Conservation (phyloP, 2,888 invertebrate genomes). For the Geophilus truncorum region DNA sequence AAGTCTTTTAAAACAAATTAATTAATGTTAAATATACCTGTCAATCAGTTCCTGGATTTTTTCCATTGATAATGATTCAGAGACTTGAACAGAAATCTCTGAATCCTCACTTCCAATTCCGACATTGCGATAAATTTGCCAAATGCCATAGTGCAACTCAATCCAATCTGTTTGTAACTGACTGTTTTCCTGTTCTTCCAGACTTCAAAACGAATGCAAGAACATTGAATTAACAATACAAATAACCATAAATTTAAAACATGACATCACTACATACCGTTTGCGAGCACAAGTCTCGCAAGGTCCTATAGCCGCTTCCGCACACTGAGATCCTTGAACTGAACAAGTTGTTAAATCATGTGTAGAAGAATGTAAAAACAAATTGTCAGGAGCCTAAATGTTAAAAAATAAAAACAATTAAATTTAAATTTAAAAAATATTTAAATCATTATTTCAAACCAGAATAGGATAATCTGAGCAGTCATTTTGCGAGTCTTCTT, state of each 20-base stretch:
- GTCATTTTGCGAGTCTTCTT: constrained; percentile 33
- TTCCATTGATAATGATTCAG: constrained; percentile 36
- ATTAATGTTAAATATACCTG: constrained; percentile 47
- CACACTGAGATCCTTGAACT: not conserved
- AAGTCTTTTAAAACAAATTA: constrained; percentile 31
- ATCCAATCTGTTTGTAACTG: constrained; percentile 53
- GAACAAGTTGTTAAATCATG: not conserved
- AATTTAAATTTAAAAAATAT: not conserved
- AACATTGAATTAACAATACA: no score
- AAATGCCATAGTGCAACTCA: constrained; percentile 52
- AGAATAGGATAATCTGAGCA: constrained; percentile 29
- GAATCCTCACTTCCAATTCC: constrained; percentile 42
- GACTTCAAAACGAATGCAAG: no score
- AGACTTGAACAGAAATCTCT: constrained; percentile 22
- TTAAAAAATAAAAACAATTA: not conserved
- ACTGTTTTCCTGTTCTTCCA: constrained; percentile 50
- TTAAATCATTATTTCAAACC: not conserved
- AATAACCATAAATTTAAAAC: no score
- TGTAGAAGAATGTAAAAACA: not conserved
- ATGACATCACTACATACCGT: no score
- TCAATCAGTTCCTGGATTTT: constrained; percentile 51
- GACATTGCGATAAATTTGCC: constrained; percentile 49
- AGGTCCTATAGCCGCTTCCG: constrained; percentile 3
- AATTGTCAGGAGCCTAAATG: not conserved
- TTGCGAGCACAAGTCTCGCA: constrained; percentile 18